These are phyloP conservation scores for Cynopterus sphinx DNA, from an alignment of 2,797 vertebrate species.

Conservation along the genomic window DNA sequence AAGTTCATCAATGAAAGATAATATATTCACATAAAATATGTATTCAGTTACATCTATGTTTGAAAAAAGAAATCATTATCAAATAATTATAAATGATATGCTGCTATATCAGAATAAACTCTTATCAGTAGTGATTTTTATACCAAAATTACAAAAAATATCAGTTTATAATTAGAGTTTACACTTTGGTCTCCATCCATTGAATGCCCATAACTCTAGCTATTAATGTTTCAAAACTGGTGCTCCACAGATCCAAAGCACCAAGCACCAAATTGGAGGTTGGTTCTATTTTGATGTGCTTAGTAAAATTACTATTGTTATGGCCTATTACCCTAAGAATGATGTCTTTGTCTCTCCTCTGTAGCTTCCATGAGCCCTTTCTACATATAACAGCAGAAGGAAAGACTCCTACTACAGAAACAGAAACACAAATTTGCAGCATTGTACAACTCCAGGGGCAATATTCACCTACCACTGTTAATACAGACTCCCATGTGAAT, in stretches of 20 bases:
- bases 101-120: neutral
- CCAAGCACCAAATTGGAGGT: neutral
- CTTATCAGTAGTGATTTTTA: neutral
- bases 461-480: neutral
- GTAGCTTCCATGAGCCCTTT: neutral
- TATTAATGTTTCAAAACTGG: neutral
- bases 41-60: neutral
- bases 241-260: neutral
- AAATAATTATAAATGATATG: neutral
- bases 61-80: neutral
- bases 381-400: neutral
- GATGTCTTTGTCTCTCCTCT: neutral
- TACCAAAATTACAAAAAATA: neutral
- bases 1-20: neutral
- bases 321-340: neutral
- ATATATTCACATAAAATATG: neutral
- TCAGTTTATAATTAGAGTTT: neutral
- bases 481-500: neutral
- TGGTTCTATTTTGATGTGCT: neutral
- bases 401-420: neutral
- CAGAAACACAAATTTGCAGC: neutral
- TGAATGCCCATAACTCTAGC: neutral
- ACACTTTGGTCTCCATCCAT: neutral
- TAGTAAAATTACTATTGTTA: neutral
- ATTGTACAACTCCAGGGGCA: neutral